Evolutionary conservation across 2,888 invertebrate species (phyloP).

Genomic region (Brenthis daphne): DNA sequence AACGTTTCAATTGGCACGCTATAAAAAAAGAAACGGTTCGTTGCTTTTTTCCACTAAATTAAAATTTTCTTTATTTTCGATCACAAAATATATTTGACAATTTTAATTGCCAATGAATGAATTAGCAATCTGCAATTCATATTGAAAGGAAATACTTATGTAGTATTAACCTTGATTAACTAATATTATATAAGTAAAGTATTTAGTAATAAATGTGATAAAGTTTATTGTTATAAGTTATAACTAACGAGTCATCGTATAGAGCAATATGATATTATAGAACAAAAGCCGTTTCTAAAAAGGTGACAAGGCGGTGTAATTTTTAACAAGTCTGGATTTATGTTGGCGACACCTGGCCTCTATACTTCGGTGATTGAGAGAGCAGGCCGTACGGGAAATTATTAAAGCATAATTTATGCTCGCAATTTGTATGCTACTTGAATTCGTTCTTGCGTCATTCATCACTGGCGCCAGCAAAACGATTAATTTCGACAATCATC

Average conservation of each 20-base stretch:
- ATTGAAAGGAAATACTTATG: background rate
- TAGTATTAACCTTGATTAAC: too few species aligned
- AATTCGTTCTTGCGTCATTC: slow-evolving; percentile 78
- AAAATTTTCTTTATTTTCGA: slow-evolving; percentile 77
- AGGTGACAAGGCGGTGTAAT: slow-evolving; percentile 51
- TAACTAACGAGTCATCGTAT: background rate
- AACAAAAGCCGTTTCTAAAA: slow-evolving; percentile 42
- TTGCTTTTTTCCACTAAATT: slow-evolving; percentile 80
- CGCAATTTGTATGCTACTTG: slow-evolving; percentile 79
- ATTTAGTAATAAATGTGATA: background rate
- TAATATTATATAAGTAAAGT: background rate
- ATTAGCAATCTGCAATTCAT: slow-evolving; percentile 1
- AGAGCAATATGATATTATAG: slow-evolving; percentile 16
- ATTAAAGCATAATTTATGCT: slow-evolving; percentile 80
- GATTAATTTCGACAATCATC: slow-evolving; percentile 73
- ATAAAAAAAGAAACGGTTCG: slow-evolving; percentile 81
- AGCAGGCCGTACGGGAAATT: slow-evolving; percentile 71
- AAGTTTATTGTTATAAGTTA: background rate
- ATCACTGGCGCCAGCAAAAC: slow-evolving; percentile 63
- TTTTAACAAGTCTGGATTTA: slow-evolving; percentile 69
- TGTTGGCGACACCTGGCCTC: slow-evolving; percentile 70
- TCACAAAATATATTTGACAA: slow-evolving; percentile 59
- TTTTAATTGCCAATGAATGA: slow-evolving; percentile 37
- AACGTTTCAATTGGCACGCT: slow-evolving; percentile 83
- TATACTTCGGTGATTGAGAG: slow-evolving; percentile 47